Conservation (phyloP, 1,140 invertebrate genomes). For the Psix sp. region DNA sequence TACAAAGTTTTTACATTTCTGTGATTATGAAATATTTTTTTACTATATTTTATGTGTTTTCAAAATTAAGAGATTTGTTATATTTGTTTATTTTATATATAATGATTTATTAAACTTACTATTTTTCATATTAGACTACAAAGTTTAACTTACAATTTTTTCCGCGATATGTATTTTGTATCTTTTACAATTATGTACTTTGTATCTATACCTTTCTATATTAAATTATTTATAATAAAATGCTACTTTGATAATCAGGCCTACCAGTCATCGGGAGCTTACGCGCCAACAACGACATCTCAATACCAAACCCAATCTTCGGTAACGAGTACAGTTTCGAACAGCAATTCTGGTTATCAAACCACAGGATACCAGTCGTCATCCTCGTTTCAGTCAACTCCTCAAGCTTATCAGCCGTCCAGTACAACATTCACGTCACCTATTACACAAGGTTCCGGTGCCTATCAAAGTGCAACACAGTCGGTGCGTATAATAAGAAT, state of each 20-base stretch:
- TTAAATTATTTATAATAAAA: conserved; percentile 22
- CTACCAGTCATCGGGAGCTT: conserved; percentile 70
- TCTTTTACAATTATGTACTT: too few relatives aligned
- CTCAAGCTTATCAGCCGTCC: conserved; percentile 73
- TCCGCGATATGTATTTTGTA: too few relatives aligned
- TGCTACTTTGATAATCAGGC: conserved; percentile 57
- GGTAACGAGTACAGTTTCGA: conserved; percentile 69
- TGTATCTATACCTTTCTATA: too few relatives aligned
- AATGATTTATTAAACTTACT: too few relatives aligned
- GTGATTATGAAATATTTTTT: too few relatives aligned
- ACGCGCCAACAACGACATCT: conserved; percentile 71
- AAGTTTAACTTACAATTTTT: too few relatives aligned
- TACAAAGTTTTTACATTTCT: too few relatives aligned
- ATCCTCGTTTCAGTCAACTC: conserved; percentile 71
- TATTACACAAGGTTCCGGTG: conserved; percentile 71
- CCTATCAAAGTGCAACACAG: conserved; percentile 72
- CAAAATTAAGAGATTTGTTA: too few relatives aligned
- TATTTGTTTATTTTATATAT: too few relatives aligned
- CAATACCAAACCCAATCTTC: conserved; percentile 72
- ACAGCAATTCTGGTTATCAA: conserved; percentile 70
- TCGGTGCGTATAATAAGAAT: conserved; percentile 61
- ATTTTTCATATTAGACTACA: too few relatives aligned
- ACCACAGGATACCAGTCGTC: conserved; percentile 70
- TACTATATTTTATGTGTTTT: too few relatives aligned
- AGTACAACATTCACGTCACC: conserved; percentile 73